These are phyloP conservation scores for Ictalurus furcatus DNA, from an alignment of 2,113 vertebrate genomes.

Conservation along the genomic window DNA sequence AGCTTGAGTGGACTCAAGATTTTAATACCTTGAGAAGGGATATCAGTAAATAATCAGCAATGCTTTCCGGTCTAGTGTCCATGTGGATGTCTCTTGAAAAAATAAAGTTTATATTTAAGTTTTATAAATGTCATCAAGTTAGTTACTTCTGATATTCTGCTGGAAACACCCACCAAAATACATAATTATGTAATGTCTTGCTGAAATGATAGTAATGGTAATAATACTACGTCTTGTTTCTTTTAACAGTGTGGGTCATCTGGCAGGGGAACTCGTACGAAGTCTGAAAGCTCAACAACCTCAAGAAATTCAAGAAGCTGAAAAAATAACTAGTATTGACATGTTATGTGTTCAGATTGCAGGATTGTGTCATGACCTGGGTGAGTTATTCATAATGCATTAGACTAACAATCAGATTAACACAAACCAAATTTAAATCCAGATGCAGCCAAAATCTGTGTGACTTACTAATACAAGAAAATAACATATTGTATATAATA, in stretches of 20 bases:
- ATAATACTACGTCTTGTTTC: background rate
- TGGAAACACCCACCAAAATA: too few species aligned
- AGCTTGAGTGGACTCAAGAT: too few species aligned
- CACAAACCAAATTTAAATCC: background rate
- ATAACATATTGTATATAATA: too few species aligned
- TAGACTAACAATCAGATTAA: background rate
- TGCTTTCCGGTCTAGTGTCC: too few species aligned
- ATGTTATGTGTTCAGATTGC: conserved; percentile 92
- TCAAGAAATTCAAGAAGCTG: too few species aligned
- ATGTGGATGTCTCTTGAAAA: too few species aligned
- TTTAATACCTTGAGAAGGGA: too few species aligned
- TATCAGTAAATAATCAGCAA: too few species aligned
- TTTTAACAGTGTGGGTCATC: conserved; percentile 77
- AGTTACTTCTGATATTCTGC: background rate
- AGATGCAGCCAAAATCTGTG: background rate
- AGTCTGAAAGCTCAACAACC: conserved; percentile 77
- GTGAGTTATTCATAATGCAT: conserved; percentile 63
- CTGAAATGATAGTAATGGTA: background rate
- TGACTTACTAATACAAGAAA: background rate
- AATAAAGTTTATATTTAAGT: too few species aligned
- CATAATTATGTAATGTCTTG: too few species aligned
- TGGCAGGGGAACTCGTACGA: conserved; percentile 82
- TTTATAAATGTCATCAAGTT: too few species aligned
- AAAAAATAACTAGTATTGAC: conserved; percentile 78
- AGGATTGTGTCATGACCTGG: conserved; percentile 92